Percentiles rank a stretch among this genome's conserved stretches.
phyloP scores from a whole-genome alignment of 2,113 vertebrate genomes.

The Crotalus horridus region DNA sequence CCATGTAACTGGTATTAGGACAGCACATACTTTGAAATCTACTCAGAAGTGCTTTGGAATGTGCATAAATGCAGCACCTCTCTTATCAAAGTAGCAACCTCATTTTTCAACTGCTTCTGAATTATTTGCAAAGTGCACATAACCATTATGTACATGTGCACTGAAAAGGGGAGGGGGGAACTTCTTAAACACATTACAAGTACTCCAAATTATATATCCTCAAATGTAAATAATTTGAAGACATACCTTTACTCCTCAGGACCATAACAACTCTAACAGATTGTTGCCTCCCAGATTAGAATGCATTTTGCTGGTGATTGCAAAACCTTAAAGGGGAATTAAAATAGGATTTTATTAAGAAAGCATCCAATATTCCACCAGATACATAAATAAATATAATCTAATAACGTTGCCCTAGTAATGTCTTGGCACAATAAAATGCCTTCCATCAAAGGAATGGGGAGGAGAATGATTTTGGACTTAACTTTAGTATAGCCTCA shows the following conservation, averaged over 20 bases:
- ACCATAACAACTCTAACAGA: background rate
- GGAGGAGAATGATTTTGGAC: background rate
- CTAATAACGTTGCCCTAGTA: background rate
- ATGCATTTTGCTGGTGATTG: slow-evolving; percentile 32
- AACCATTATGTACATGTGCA: background rate
- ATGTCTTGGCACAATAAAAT: background rate
- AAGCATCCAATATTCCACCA: background rate
- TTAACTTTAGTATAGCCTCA: background rate
- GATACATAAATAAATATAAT: background rate
- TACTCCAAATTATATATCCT: background rate
- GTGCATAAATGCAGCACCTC: background rate
- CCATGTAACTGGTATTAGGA: background rate
- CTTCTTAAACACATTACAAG: background rate
- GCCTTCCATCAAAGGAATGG: background rate
- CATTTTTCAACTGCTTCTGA: background rate
- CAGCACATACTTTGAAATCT: background rate
- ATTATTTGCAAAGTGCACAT: background rate
- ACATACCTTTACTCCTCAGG: background rate
- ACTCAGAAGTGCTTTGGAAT: background rate
- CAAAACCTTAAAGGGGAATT: slow-evolving; percentile 10
- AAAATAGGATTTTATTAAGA: background rate
- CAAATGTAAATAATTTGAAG: background rate
- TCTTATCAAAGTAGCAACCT: background rate
- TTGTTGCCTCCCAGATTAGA: slow-evolving; percentile 15
- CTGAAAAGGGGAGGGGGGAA: background rate